Base-by-base conservation (phyloP, 2,888 invertebrate species). In the Netelia virgata region DNA sequence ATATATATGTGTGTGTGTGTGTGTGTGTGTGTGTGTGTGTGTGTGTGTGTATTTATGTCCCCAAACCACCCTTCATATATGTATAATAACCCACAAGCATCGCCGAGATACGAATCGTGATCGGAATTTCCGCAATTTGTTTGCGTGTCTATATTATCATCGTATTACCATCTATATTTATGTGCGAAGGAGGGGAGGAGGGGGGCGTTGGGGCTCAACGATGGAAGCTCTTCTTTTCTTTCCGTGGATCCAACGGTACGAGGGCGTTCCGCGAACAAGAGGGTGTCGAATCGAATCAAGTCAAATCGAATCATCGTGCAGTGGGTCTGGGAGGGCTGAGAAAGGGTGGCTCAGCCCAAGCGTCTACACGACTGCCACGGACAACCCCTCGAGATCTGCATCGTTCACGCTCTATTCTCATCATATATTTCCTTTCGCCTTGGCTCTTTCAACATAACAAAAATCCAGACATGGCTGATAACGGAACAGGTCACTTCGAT, bases 241-340 rank as follows among this genome's bases (percentile, higher is more conserved):
- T 61, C 23, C 41, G 41, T 43, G 59, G 70, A 43, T 78, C 59
- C 47, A n/a, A 68, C 53, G 50, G 74, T 61, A 70, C 16, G 41
- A 63, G 10, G 69, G 14, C 28, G 28, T n/a, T 70, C 59, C 50
- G 53, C 53, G 36, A 23, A 43, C 47, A 41, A 50, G 69, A 74
- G 77, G 43, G 73, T 73, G 81, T 74, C 74, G 74, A 57, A 84
- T 84, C 64, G 81, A 84, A 81, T 84, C 57, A 43, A 78, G 68
- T 57, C 47, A 77, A 84, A 84, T 84, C 81, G 70, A 69, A 82
- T 84, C 69, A 84, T 74, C 66, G 50, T 50, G 57, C 59, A 18
- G 9, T 18, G 55, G 57, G 66, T 20, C 14, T 50, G 69, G 16
- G 78, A 70, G 50, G 43, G 53, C 41, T 10, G 20, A 20, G 53